Percentiles rank a stretch among this genome's conserved stretches.
Evolutionary conservation across 2,888 invertebrate genomes (phyloP).

Genomic region (Falcaria lacertinaria): DNA sequence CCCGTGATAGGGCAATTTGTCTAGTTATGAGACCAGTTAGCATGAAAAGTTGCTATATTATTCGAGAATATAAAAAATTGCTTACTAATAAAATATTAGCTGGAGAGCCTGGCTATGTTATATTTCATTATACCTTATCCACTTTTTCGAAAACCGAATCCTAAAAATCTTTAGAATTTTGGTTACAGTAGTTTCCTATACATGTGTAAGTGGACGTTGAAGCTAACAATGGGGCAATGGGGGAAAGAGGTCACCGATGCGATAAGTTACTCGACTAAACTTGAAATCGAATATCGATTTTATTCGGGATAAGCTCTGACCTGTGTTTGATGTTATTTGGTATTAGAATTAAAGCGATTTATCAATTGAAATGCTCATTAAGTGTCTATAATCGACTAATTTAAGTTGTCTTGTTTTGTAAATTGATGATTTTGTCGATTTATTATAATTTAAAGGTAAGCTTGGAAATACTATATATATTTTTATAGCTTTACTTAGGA

Average conservation of each 20-base stretch:
- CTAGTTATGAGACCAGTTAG: neutral
- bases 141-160: neutral
- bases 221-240: slow-evolving; percentile 29
- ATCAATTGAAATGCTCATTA: no score
- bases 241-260: slow-evolving; percentile 44
- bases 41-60: slow-evolving; percentile 1
- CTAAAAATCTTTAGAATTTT: neutral
- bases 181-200: neutral
- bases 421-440: no score
- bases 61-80: neutral
- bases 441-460: no score
- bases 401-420: no score
- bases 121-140: no score
- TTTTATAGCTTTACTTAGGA: no score
- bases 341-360: no score
- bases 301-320: neutral
- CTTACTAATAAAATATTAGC: neutral
- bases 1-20: neutral
- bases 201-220: slow-evolving; percentile 11
- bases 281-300: slow-evolving; percentile 21
- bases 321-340: neutral
- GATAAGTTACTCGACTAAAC: slow-evolving; percentile 28
- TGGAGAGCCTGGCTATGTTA: no score
- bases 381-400: no score
- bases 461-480: no score